Base-by-base conservation (phyloP, 2,113 vertebrate genomes). In the Melanocharis versteri region DNA sequence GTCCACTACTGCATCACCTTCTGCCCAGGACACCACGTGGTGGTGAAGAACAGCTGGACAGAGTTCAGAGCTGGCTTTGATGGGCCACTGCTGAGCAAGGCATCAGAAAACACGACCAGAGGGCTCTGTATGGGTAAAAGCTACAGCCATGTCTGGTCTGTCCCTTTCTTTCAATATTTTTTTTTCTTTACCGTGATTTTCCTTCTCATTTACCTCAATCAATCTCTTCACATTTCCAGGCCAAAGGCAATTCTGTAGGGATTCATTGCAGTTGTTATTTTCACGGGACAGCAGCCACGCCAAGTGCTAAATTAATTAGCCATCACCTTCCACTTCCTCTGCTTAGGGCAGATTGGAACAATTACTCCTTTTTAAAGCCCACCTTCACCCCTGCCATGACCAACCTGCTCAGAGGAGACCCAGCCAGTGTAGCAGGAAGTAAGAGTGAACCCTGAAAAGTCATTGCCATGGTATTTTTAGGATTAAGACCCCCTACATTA, bases 261-360 rank as follows among this genome's bases (percentile, higher is more conserved):
- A 81, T 87, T 82, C 77, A 39, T 76, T 84, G 78, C 70, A 79
- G 81, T 75, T 65, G 70, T 87, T 91, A 77, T 95, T 90, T 96
- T 64, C 95, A 92, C 6, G 50, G 94, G 93, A 90, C 83, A 73
- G 89, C 89, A 72, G 87, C 86, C 87, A 57, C 5, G 4, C 54
- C 27, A 26, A 96, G 93, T 89, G 83, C 84, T 53, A 91, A 96
- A 62, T 95, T 93, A 97, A 97, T 90, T 65, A 87, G 13, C 89
- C 94, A 95, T 96, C 96, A 58, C 84, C 69, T 96, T 94, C 92
- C 7, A 79, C 87, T 87, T 95, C 87, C 83, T 58, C 70, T 26
- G 61, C 33, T 40, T 35, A 30, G 75, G 93, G 79, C 28, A 50
- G 56, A 40, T 8, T 65, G 78, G 82, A 96, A 90, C 88, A 84